Evolutionary conservation across 2,888 invertebrate genomes (phyloP).

Genomic region (Thymelicus sylvestris): DNA sequence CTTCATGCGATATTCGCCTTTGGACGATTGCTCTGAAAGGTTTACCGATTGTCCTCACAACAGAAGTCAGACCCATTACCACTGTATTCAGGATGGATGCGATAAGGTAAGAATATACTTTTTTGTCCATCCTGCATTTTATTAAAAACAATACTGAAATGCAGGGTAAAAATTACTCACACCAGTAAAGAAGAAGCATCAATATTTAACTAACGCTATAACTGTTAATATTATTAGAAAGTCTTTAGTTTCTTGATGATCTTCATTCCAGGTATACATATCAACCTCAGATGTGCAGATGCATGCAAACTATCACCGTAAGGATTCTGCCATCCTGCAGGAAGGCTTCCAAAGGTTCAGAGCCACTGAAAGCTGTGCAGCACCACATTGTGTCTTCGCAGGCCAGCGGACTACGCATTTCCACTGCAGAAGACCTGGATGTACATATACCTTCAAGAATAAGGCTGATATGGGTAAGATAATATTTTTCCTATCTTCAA

Average conservation of each 20-base stretch:
- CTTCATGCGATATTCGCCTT: constrained; percentile 96
- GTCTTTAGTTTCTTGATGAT: too few species aligned
- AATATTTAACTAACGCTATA: not conserved
- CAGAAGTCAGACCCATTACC: constrained; percentile 97
- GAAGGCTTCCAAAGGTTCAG: constrained; percentile 98
- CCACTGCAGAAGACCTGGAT: constrained; percentile 96
- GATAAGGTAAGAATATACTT: constrained; percentile 86
- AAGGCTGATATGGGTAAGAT: constrained; percentile 99
- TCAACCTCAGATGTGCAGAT: constrained; percentile 99
- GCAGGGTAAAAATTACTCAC: too few species aligned
- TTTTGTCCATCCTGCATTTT: not conserved
- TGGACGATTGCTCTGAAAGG: constrained; percentile 96
- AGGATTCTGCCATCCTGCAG: constrained; percentile 98
- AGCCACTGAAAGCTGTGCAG: constrained; percentile 97
- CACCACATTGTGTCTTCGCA: constrained; percentile 95
- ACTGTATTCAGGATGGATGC: constrained; percentile 97
- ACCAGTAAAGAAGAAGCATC: not conserved
- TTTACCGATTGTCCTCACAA: constrained; percentile 96
- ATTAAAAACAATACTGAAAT: too few species aligned
- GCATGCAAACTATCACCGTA: constrained; percentile 99
- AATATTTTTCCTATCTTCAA: not conserved
- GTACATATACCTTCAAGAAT: constrained; percentile 98
- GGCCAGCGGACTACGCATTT: constrained; percentile 99
- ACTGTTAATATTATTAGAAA: too few species aligned
- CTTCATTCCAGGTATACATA: constrained; percentile 90